Conservation (phyloP, 2,888 invertebrate genomes). For the Prosapia bicincta region DNA sequence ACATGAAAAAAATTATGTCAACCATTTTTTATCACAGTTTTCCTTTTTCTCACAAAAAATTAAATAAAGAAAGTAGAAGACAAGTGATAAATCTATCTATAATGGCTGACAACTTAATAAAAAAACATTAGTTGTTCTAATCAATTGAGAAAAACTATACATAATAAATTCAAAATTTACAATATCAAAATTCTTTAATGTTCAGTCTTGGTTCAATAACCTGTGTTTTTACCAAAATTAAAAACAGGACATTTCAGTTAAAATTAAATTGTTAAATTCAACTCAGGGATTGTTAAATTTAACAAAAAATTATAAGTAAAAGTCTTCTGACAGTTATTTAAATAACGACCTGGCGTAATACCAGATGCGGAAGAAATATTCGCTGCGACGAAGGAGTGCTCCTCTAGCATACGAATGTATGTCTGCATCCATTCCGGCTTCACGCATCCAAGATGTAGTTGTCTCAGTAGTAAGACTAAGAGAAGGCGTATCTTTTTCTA, state of each 20-base stretch:
- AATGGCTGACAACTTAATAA: not conserved
- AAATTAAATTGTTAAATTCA: conserved; percentile 1
- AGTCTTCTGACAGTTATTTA: conserved; percentile 52
- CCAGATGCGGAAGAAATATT: conserved; percentile 96
- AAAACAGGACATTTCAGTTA: not conserved
- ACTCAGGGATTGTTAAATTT: conserved; percentile 17
- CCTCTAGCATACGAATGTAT: conserved; percentile 87
- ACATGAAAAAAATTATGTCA: not conserved
- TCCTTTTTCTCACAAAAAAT: not conserved
- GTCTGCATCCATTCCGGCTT: conserved; percentile 92
- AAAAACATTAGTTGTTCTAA: not conserved
- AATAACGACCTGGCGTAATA: conserved; percentile 80
- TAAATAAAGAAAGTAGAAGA: not conserved
- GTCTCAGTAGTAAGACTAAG: conserved; percentile 75
- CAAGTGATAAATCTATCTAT: not conserved
- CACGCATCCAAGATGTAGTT: conserved; percentile 89
- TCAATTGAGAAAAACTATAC: not conserved
- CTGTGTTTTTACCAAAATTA: not conserved
- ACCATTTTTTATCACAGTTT: not conserved
- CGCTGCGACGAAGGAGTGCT: conserved; percentile 77
- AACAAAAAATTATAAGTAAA: not conserved
- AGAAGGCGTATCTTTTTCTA: conserved; percentile 63
- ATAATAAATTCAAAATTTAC: conserved; percentile 16
- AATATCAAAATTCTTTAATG: conserved; percentile 26
- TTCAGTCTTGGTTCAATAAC: conserved; percentile 26